These are phyloP conservation scores for Paracyprichromis sp. DNA, from an alignment of 2,113 vertebrate genomes.

Conservation along the genomic window DNA sequence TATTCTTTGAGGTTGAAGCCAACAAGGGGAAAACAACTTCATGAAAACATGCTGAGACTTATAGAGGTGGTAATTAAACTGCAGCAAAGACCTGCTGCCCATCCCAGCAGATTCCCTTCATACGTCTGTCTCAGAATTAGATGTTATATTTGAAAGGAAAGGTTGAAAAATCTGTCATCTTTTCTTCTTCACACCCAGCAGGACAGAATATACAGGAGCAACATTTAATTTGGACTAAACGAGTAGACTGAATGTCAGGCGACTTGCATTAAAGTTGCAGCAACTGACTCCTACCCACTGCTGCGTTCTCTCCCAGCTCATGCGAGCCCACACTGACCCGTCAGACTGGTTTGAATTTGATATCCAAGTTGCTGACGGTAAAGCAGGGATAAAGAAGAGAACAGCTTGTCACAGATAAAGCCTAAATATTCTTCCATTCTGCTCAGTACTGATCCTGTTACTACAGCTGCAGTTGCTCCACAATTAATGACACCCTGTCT, in stretches of 20 bases:
- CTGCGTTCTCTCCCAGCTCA: background rate
- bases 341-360: background rate
- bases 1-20: fast-evolving
- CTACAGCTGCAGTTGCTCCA: background rate
- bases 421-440: background rate
- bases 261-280: fast-evolving
- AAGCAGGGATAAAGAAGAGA: background rate
- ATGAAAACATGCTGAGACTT: fast-evolving
- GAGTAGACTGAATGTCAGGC: background rate
- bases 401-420: background rate
- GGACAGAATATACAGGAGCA: background rate
- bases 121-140: background rate
- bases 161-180: background rate
- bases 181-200: background rate
- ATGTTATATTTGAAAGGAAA: background rate
- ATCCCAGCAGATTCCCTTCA: background rate
- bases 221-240: background rate
- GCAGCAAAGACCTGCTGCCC: background rate
- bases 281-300: background rate
- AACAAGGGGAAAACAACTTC: background rate
- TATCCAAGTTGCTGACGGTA: fast-evolving
- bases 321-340: fast-evolving
- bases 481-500: background rate
- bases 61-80: background rate
- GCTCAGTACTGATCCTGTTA: background rate